These are phyloP conservation scores for Acanthornis magna DNA, from an alignment of 2,797 vertebrate species.

Conservation along the genomic window DNA sequence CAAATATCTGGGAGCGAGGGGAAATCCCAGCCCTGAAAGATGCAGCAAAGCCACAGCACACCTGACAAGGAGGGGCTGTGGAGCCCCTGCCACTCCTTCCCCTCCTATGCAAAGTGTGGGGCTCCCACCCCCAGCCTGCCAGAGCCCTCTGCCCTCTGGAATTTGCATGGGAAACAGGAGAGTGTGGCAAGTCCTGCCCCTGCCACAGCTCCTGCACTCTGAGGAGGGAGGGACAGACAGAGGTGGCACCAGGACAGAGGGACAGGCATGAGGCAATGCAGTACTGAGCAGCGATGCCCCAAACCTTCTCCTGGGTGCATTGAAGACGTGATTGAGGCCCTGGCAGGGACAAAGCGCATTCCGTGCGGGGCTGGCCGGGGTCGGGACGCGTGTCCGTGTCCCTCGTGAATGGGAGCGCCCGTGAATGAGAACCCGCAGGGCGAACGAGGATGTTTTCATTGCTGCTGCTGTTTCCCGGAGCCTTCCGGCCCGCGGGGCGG, in stretches of 20 bases:
- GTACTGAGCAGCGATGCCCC: background rate
- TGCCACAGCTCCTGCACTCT: rapidly evolving
- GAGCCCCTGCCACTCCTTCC: no score
- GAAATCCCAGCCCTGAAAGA: background rate
- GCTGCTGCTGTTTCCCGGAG: background rate
- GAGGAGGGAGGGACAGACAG: background rate
- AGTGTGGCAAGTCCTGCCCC: background rate
- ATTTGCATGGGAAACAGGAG: background rate
- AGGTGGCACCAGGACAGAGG: rapidly evolving
- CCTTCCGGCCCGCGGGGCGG: background rate
- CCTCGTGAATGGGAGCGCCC: background rate
- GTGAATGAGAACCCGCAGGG: background rate
- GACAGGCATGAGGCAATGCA: rapidly evolving
- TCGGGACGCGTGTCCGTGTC: background rate
- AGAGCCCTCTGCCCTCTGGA: background rate
- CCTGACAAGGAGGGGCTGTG: rapidly evolving
- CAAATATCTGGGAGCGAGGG: background rate
- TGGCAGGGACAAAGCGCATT: no score
- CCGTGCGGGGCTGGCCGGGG: rapidly evolving
- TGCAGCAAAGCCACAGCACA: background rate
- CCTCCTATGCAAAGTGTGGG: rapidly evolving
- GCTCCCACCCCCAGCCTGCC: rapidly evolving
- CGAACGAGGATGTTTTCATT: background rate
- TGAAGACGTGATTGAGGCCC: background rate
- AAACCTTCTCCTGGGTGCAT: rapidly evolving